phyloP scores from a whole-genome alignment of 1,140 invertebrate species.

The Calliphora vicina region DNA sequence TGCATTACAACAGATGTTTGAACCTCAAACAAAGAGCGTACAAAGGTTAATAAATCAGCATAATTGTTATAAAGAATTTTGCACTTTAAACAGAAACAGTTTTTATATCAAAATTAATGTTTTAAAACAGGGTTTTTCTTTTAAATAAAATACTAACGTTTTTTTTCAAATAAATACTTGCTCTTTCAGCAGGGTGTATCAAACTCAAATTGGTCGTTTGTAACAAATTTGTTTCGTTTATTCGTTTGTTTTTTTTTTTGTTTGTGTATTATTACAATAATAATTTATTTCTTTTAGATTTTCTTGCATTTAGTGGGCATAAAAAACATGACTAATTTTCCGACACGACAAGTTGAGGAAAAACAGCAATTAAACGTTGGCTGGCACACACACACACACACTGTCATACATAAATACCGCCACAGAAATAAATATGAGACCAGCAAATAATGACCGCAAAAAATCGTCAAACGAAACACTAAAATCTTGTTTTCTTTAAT shows the following conservation, averaged over 20 bases:
- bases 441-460: background rate
- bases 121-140: background rate
- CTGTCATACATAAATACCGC: background rate
- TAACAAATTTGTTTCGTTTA: background rate
- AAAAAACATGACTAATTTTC: background rate
- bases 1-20: background rate
- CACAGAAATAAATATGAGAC: background rate
- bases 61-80: background rate
- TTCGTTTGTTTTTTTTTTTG: background rate
- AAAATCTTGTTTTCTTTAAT: background rate
- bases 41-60: background rate
- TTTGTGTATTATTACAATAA: background rate
- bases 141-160: background rate
- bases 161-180: no score
- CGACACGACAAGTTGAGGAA: background rate
- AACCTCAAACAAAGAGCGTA: background rate
- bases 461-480: background rate
- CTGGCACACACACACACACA: background rate
- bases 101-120: background rate
- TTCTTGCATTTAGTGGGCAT: background rate
- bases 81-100: background rate
- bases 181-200: no score
- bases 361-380: background rate
- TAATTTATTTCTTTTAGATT: background rate
- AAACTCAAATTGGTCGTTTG: background rate